phyloP scores from a whole-genome alignment of 2,113 vertebrate genomes.

The Noturus placidus region DNA sequence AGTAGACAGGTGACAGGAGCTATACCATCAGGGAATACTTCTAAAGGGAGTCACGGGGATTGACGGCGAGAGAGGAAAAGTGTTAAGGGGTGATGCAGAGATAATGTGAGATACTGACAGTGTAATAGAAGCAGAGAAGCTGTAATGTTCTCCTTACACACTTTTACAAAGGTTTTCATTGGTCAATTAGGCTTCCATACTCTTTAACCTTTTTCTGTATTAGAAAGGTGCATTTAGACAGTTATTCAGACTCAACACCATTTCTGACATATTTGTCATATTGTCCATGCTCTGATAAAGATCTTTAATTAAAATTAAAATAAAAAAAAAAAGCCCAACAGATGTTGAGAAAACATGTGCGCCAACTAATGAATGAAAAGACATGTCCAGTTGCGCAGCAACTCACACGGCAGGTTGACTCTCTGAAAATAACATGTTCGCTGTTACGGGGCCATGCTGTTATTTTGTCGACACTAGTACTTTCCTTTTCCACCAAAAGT shows the following conservation, averaged over 20 bases:
- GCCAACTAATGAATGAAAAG: conserved; percentile 33
- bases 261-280: not conserved
- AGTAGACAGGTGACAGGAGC: conserved; percentile 75
- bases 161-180: not conserved
- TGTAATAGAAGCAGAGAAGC: conserved; percentile 21
- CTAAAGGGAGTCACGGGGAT: conserved; percentile 51
- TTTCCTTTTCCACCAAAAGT: conserved; percentile 29
- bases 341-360: conserved; percentile 37
- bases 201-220: not conserved
- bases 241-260: not conserved
- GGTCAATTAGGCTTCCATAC: conserved; percentile 4
- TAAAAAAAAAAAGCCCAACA: not conserved
- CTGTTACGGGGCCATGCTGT: not conserved
- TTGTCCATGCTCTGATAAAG: conserved; percentile 14
- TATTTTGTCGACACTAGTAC: conserved; percentile 36
- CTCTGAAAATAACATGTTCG: conserved; percentile 5
- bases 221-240: not conserved
- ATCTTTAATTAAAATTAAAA: not conserved
- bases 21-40: conserved; percentile 71
- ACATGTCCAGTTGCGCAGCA: conserved; percentile 12
- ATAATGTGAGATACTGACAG: conserved; percentile 34
- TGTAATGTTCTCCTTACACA: not conserved
- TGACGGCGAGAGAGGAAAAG: conserved; percentile 19
- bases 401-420: conserved; percentile 23
- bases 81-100: conserved; percentile 37